Evolutionary conservation across 2,888 invertebrate species (phyloP), one percentile per base, ranked within the genome.

Genomic region (Xestoiulus laeticollis): DNA sequence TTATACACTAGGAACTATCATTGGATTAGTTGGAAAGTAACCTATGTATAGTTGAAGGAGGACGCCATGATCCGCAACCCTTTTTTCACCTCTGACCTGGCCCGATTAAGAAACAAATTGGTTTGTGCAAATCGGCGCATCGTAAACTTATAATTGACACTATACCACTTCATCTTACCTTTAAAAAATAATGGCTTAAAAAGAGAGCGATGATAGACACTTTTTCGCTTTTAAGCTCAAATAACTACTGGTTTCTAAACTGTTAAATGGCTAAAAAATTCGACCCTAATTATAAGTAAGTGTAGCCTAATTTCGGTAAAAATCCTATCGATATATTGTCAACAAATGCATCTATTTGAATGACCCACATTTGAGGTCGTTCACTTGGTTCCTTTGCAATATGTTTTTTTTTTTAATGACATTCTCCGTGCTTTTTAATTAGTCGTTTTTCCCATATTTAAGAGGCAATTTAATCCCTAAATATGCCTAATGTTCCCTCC

Each of bases 351-450:
- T 26, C 8, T 6, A 26, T 48, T 68, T 26, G 68, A 10, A 22
- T 68, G 68, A 68, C 68, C 68, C 68, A 68, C 12, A 68, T 68
- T 26, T 6, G 26, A 68, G 68, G 68, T 68, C 68, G 68, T 68
- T 68, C 68, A 68, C 68, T 68, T 26, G 68, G 26, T 12, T 26
- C 26, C 26, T 26, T 26, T 22, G 26, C 68, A 26, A 26, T 10
- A 68, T 26, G 12, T 22, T 22, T 22, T 6, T 16, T 3, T 16
- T 22, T 22, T 2, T 26, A 68, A 26, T 68, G 68, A 26, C 68
- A 68, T 68, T 68, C 68, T 68, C 22, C 68, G 68, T 26, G n/a
- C 5, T 26, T 22, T 68, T 68, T 26, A 68, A 26, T 68, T 26
- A 12, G 1, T 8, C 26, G 6, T 10, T 68, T 68, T 59, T 68